Base-by-base conservation (phyloP, 92 coral and sea anemone species). In the Micromussa lordhowensis region DNA sequence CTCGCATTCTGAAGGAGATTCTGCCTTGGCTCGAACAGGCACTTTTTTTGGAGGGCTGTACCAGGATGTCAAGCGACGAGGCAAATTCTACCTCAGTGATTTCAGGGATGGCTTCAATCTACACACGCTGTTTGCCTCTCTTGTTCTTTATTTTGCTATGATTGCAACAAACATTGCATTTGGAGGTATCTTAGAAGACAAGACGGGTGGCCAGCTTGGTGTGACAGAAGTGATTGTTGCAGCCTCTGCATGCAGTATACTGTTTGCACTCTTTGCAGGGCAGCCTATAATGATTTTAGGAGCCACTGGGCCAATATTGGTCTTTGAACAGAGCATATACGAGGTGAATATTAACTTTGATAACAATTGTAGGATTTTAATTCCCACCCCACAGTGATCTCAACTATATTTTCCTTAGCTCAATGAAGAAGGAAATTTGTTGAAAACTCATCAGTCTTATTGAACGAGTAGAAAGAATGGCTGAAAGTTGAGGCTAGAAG, bases 111-210 rank as follows among this genome's bases (percentile, higher is more conserved):
- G 98, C 48, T 96, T 94, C 64, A 97, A 87, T 85, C 86, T 93
- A 29, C 95, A 95, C 29, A 81, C 95, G 36, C 90, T 97, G 24
- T 90, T 93, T 69, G 97, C 95, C 5, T 89, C 95, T 29, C 82
- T 97, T 44, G 93, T 96, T 71, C 81, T 97, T 40, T 97, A 97
- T 85, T 97, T 97, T 82, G 95, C 99, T 38, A 92, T 96, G 12
- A 94, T 97, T 88, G 98, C 98, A 53, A 95, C 99, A n/a, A 95
- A 96, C 80, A 87, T 97, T 87, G 98, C 99, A 29, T 97, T 96
- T 88, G 99, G 98, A 26, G 99, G 99, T n/a, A 91, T 97, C 74
- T 90, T 97, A 35, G 93, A 93, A 32, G 91, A 90, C 85, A 97
- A 97, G 86, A 97, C 99, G 5, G 94, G 93, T 5, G 86, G 92